Base-by-base conservation (phyloP, 2,888 invertebrate genomes). In the Hydrotaea diabolus region DNA sequence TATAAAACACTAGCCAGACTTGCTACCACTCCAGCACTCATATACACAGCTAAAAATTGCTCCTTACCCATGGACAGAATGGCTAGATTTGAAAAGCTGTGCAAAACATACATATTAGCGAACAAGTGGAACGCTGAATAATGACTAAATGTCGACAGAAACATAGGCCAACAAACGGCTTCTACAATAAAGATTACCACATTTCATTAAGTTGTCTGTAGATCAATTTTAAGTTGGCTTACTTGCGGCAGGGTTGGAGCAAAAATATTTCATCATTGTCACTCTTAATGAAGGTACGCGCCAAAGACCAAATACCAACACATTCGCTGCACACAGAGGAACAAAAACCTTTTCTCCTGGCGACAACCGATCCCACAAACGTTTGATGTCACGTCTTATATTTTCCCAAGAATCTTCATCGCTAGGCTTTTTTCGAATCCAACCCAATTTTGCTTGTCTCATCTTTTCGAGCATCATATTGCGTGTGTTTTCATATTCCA, bases 81-180 rank as follows among this genome's bases (percentile, higher is more conserved):
- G 59, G 96, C 96, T 53, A 89, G 89, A 78, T 90, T 90, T 2
- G 90, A 89, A 90, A 98, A 98, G 90, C 96, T 97, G 92, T 97
- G 96, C 31, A 99, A 93, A 57, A 98, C 99, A 93, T 97, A 98
- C 99, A 99, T 99, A 92, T 99, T 99, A 76, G 96, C 96, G 87
- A 95, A 95, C 82, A 99, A 94, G 93, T 99, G 99, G 86, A 97
- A 93, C 49, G 95, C 92, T 0, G 96, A 96, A 89, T 96, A 96
- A 92, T 99, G 99, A 89, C 98, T 99, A 93, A 99, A 99, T 43
- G 96, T 96, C n/a, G 98, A 98, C 4, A 98, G 93, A 73, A 98
- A 90, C 98, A 99, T 98, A 3, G 99, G 97, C 93, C 96, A 94
- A 91, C 97, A 97, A 71, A 95, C 93, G 86, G 94, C 94, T 90